Evolutionary conservation across 2,888 invertebrate genomes (phyloP).

Genomic region (Synergus itoensis): DNA sequence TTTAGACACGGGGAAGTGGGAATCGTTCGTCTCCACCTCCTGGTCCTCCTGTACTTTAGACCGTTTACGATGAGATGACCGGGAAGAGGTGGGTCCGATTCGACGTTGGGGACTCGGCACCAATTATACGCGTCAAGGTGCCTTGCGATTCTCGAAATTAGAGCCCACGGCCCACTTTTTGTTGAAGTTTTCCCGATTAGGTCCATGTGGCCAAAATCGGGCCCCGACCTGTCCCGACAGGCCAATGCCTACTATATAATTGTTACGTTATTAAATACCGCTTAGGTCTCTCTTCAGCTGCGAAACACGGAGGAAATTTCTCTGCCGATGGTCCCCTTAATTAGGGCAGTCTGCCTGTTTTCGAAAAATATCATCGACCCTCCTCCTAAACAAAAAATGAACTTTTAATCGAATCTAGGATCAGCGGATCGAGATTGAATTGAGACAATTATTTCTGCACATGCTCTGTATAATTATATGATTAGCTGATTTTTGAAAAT

Average conservation of each 20-base stretch:
- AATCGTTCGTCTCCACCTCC: slow-evolving; percentile 50
- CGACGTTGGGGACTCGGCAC: slow-evolving; percentile 55
- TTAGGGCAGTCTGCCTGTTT: slow-evolving; percentile 62
- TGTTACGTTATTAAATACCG: slow-evolving; percentile 77
- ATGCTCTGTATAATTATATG: slow-evolving; percentile 25
- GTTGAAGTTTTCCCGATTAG: slow-evolving; percentile 63
- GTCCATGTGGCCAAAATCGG: slow-evolving; percentile 46
- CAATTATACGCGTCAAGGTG: slow-evolving; percentile 65
- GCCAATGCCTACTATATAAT: slow-evolving; percentile 74
- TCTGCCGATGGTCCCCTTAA: slow-evolving; percentile 64
- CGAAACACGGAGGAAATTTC: slow-evolving; percentile 60
- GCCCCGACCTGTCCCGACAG: slow-evolving; percentile 61
- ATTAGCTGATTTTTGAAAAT: neutral
- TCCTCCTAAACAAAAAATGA: slow-evolving; percentile 62
- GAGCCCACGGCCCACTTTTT: slow-evolving; percentile 58
- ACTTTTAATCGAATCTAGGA: slow-evolving; percentile 63
- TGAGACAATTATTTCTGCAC: slow-evolving; percentile 59
- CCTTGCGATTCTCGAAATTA: slow-evolving; percentile 67
- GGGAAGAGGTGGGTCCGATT: slow-evolving; percentile 58
- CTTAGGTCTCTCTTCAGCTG: slow-evolving; percentile 64
- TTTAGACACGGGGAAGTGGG: slow-evolving; percentile 58
- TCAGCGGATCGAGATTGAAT: slow-evolving; percentile 53
- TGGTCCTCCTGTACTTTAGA: slow-evolving; percentile 45
- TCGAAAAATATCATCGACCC: slow-evolving; percentile 51
- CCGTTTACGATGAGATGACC: slow-evolving; percentile 66